Percentiles rank a stretch among this genome's conserved stretches.
phyloP scores from a whole-genome alignment of 2,888 invertebrate genomes.

The Acleris sparsana region DNA sequence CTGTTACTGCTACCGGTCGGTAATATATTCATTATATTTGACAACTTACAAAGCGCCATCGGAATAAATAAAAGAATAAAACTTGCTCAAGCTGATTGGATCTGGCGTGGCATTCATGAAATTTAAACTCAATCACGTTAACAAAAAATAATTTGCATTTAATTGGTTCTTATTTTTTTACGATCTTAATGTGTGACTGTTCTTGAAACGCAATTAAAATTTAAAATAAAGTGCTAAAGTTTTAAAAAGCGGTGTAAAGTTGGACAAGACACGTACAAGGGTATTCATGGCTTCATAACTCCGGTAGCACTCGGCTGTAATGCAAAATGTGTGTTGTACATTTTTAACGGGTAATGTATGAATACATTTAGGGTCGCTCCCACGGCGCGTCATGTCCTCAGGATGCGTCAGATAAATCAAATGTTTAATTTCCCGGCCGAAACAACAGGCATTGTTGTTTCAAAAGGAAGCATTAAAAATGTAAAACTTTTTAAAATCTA shows the following conservation, averaged over 20 bases:
- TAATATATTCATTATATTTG: constrained; percentile 82
- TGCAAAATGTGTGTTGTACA: constrained; percentile 60
- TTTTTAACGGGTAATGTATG: constrained; percentile 58
- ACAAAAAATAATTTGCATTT: constrained; percentile 34
- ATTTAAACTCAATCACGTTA: constrained; percentile 46
- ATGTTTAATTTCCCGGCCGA: constrained; percentile 73
- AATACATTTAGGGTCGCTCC: constrained; percentile 52
- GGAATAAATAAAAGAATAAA: constrained; percentile 75
- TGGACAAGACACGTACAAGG: constrained; percentile 40
- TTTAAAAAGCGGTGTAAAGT: constrained; percentile 50
- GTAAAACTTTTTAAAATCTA: constrained; percentile 39
- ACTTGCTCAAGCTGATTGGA: constrained; percentile 59
- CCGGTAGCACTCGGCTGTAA: constrained; percentile 44
- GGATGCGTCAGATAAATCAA: constrained; percentile 72
- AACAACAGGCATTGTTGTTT: constrained; percentile 62
- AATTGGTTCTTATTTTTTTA: constrained; percentile 49
- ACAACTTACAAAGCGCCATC: constrained; percentile 77
- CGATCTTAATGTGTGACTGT: constrained; percentile 46
- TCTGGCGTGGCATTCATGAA: constrained; percentile 59
- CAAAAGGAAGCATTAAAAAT: constrained; percentile 35
- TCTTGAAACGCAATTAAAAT: constrained; percentile 58
- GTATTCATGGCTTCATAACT: constrained; percentile 46
- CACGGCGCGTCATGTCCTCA: constrained; percentile 63
- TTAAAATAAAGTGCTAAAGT: constrained; percentile 57
- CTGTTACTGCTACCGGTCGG: constrained; percentile 75